Conservation (phyloP, 2,888 invertebrate species). For the Drosophila anceps region DNA sequence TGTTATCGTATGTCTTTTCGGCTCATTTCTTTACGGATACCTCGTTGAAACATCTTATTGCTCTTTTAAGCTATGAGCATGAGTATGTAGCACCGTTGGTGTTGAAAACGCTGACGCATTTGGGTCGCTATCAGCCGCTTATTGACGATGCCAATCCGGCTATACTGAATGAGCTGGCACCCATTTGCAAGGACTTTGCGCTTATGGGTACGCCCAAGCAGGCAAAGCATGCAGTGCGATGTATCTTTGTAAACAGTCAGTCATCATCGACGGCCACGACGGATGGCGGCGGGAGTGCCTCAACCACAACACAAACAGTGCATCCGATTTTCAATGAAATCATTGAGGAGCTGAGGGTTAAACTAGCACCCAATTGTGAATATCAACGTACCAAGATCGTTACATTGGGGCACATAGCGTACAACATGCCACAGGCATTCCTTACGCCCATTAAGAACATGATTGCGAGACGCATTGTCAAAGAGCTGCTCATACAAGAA, state of each 20-base stretch:
- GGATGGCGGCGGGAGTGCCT: constrained; percentile 64
- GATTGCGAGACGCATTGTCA: constrained; percentile 97
- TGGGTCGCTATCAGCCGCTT: constrained; percentile 94
- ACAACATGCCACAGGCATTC: constrained; percentile 95
- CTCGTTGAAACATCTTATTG: constrained; percentile 92
- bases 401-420: constrained; percentile 97
- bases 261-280: constrained; percentile 59
- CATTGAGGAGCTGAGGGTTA: constrained; percentile 91
- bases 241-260: constrained; percentile 93
- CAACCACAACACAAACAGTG: constrained; percentile 84
- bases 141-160: constrained; percentile 90
- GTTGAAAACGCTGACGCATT: constrained; percentile 93
- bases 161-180: constrained; percentile 92
- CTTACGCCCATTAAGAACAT: constrained; percentile 96
- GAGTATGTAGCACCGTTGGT: constrained; percentile 92
- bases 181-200: constrained; percentile 94
- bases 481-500: constrained; percentile 96
- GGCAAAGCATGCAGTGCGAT: constrained; percentile 97
- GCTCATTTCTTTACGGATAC: constrained; percentile 95
- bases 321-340: constrained; percentile 93
- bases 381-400: constrained; percentile 97
- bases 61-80: constrained; percentile 89
- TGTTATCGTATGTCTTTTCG: constrained; percentile 95
- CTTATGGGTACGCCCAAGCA: constrained; percentile 96
- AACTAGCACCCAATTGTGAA: constrained; percentile 90